A percentile compares a stretch with the other conserved stretches of the same genome.
Conservation (phyloP, 2,113 vertebrate genomes). For the Microcebus jonahi region DNA sequence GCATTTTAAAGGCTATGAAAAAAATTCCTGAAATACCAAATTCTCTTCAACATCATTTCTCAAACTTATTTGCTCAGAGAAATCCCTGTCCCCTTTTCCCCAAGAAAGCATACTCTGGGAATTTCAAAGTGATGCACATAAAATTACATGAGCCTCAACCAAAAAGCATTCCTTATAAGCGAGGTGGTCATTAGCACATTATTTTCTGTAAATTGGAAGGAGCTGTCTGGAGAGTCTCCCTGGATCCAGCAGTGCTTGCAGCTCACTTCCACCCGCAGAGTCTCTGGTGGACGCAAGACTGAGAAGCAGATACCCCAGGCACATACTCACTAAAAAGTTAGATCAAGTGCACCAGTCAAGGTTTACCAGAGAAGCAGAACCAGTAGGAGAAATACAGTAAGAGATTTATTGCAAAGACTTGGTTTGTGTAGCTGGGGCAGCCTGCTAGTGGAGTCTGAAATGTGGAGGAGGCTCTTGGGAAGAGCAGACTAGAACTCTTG, state of each 20-base stretch:
- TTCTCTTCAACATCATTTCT: not conserved
- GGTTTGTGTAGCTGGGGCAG: fast-evolving
- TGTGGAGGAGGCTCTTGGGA: not conserved
- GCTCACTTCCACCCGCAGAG: not conserved
- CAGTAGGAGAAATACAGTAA: not conserved
- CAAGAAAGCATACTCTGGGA: not conserved
- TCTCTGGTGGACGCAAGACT: not conserved
- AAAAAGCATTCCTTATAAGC: not conserved
- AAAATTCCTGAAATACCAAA: not conserved
- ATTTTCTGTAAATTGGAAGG: not conserved
- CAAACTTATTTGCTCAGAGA: not conserved
- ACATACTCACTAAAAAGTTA: not conserved
- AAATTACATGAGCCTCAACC: not conserved
- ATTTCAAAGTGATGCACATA: not conserved
- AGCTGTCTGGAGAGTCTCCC: not conserved
- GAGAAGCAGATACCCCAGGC: not conserved
- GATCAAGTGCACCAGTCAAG: not conserved
- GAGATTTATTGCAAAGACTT: not conserved
- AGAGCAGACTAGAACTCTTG: not conserved
- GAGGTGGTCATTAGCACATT: too few species aligned
- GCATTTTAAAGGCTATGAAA: not conserved
- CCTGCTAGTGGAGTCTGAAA: not conserved
- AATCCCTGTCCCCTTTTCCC: not conserved
- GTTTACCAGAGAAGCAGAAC: not conserved
- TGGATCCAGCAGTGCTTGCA: not conserved